These are phyloP conservation scores for Hemibagrus guttatus DNA, from an alignment of 2,797 vertebrate genomes.

Conservation along the genomic window DNA sequence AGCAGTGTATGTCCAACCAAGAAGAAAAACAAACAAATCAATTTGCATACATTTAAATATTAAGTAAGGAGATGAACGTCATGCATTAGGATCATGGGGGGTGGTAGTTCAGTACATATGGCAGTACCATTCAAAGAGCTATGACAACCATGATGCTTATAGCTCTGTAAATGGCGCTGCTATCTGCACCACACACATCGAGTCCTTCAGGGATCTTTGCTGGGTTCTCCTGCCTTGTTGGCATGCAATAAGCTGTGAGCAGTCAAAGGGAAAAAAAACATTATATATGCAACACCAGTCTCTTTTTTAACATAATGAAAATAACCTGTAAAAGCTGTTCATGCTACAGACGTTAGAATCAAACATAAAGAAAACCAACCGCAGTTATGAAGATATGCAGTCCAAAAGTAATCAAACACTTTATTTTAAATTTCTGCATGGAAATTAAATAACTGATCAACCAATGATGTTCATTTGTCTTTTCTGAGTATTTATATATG, in stretches of 20 bases:
- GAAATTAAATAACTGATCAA: slow-evolving; percentile 37
- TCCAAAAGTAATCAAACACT: slow-evolving; percentile 13
- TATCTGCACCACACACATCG: slow-evolving; percentile 76
- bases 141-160: slow-evolving; percentile 84
- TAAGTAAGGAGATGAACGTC: slow-evolving; percentile 1
- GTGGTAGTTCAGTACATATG: slow-evolving; percentile 79
- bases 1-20: background rate
- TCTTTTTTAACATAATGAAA: background rate
- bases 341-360: background rate
- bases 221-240: slow-evolving; percentile 24
- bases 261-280: slow-evolving; percentile 28
- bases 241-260: slow-evolving; percentile 11
- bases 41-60: background rate
- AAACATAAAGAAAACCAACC: slow-evolving; percentile 8
- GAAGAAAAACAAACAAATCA: background rate
- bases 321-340: slow-evolving; percentile 1
- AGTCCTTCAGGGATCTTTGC: slow-evolving; percentile 38
- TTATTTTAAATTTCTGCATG: background rate
- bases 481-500: background rate
- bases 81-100: slow-evolving; percentile 21
- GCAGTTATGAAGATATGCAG: background rate
- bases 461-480: background rate
- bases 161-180: slow-evolving; percentile 95
- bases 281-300: slow-evolving; percentile 16
- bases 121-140: slow-evolving; percentile 98